Conservation (phyloP, 2,113 vertebrate genomes). For the Hyperopisus bebe region DNA sequence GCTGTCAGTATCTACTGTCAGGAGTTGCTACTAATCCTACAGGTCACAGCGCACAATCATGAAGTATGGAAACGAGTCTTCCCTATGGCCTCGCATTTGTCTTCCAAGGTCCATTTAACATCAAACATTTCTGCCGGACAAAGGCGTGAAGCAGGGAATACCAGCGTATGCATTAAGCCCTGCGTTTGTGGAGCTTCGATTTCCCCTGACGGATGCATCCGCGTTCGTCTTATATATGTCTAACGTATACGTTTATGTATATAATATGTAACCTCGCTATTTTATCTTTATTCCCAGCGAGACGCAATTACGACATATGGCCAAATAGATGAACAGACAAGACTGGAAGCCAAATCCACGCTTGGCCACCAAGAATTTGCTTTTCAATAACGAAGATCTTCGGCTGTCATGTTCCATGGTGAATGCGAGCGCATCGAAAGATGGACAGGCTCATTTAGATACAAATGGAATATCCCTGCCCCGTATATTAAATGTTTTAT, state of each 20-base stretch:
- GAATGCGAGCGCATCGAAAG: neutral
- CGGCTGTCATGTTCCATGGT: neutral
- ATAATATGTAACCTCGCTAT: neutral
- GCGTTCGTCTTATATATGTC: neutral
- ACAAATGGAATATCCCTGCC: neutral
- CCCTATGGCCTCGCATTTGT: neutral
- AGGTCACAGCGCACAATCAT: constrained; percentile 3
- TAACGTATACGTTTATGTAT: neutral
- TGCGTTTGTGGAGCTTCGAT: neutral
- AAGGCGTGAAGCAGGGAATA: neutral
- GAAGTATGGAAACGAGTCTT: neutral
- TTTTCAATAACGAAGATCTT: neutral
- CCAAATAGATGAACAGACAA: neutral
- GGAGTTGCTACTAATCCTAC: neutral
- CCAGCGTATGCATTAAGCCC: neutral
- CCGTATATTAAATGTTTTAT: neutral
- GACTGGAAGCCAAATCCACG: neutral
- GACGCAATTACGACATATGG: neutral
- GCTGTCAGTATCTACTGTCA: neutral
- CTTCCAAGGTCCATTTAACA: neutral
- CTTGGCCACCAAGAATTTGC: neutral
- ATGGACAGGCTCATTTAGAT: neutral
- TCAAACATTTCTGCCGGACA: neutral
- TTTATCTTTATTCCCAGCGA: neutral
- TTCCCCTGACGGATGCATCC: neutral